Percentiles rank a stretch among this genome's conserved stretches.
Evolutionary conservation across 2,888 invertebrate genomes (phyloP).

Genomic region (Steromphala cineraria): DNA sequence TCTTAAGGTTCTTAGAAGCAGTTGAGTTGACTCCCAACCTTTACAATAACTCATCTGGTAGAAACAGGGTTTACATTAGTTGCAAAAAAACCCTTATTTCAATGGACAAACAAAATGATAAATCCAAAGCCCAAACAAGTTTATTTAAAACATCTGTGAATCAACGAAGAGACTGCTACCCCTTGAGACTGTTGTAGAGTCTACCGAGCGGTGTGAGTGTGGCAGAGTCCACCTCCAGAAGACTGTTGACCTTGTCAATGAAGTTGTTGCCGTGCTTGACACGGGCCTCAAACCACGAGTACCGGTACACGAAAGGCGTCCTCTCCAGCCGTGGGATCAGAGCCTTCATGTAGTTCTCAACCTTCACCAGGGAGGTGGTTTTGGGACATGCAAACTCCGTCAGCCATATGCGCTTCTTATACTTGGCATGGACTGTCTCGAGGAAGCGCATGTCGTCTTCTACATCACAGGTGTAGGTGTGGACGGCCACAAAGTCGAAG

Average conservation of each 20-base stretch:
- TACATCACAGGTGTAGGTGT: constrained; percentile 41
- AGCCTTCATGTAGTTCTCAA: constrained; percentile 35
- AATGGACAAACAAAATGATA: no score
- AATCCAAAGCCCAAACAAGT: no score
- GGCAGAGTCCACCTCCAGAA: constrained; percentile 24
- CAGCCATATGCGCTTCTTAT: constrained; percentile 42
- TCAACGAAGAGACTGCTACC: no score
- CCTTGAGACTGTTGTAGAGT: constrained; percentile 35
- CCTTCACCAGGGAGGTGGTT: constrained; percentile 23
- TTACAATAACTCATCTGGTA: no score
- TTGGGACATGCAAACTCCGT: constrained; percentile 46
- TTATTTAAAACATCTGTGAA: no score
- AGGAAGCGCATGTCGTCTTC: constrained; percentile 37
- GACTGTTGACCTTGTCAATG: constrained; percentile 22
- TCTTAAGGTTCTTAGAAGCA: no score
- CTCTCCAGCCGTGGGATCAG: constrained; percentile 40
- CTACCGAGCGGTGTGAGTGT: constrained; percentile 29
- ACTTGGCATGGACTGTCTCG: constrained; percentile 33
- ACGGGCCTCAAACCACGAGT: constrained; percentile 39
- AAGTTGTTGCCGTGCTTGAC: constrained; percentile 15
- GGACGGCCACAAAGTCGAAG: constrained; percentile 49
- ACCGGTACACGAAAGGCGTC: constrained; percentile 33
- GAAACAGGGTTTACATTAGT: no score
- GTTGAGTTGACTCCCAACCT: no score
- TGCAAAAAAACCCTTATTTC: no score